These are phyloP conservation scores for Arrhamphus sclerolepis DNA, from an alignment of 2,797 vertebrate genomes.

Conservation along the genomic window DNA sequence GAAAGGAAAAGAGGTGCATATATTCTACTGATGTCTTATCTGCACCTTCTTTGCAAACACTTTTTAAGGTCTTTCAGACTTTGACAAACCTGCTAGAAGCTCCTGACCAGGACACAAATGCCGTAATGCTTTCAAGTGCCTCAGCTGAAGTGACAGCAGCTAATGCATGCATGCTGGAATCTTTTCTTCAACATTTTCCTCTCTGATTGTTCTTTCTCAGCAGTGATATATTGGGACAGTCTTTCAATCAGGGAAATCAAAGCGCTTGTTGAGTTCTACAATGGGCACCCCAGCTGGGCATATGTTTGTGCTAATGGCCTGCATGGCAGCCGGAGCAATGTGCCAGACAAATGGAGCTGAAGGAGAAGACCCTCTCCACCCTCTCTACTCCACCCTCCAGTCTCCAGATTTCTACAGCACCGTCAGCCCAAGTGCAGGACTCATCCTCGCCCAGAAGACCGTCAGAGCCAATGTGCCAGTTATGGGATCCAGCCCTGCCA, in stretches of 20 bases:
- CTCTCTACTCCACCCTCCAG: constrained; percentile 52
- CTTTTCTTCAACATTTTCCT: neutral
- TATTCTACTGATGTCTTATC: constrained; percentile 47
- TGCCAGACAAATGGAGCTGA: constrained; percentile 79
- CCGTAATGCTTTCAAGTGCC: constrained; percentile 44
- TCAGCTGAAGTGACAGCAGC: neutral
- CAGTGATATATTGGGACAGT: constrained; percentile 53
- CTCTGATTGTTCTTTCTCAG: constrained; percentile 23
- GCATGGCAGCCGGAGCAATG: constrained; percentile 79
- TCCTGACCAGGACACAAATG: constrained; percentile 43
- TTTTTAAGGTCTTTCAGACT: constrained; percentile 74
- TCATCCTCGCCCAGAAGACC: neutral
- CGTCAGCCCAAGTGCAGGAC: constrained; percentile 29
- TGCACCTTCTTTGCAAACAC: constrained; percentile 63
- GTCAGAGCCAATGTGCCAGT: constrained; percentile 1
- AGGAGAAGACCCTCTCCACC: constrained; percentile 21
- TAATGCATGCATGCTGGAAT: constrained; percentile 3
- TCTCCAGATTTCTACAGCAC: constrained; percentile 57
- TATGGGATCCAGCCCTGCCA: constrained; percentile 27
- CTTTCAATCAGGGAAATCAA: constrained; percentile 65
- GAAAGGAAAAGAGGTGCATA: constrained; percentile 47
- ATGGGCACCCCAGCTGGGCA: constrained; percentile 82
- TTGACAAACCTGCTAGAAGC: constrained; percentile 51
- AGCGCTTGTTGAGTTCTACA: constrained; percentile 57
- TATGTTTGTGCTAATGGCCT: constrained; percentile 81